Evolutionary conservation across 2,888 invertebrate species (phyloP).

Genomic region (Parelbella ahira): DNA sequence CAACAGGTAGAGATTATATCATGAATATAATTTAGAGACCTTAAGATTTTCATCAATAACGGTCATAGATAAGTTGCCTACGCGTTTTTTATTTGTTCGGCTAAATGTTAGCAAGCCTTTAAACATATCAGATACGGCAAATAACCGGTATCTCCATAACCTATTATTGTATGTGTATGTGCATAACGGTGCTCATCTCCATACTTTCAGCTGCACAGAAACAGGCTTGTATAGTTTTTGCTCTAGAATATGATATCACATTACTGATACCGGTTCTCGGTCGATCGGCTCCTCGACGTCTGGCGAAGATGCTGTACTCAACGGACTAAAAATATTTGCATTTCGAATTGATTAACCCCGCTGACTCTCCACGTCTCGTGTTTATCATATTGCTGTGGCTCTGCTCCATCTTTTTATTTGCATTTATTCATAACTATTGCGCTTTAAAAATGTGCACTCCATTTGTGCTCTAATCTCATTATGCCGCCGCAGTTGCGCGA

Average conservation of each 20-base stretch:
- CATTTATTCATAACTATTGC: conserved; percentile 9
- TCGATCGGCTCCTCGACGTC: conserved; percentile 68
- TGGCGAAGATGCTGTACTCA: conserved; percentile 57
- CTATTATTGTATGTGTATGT: conserved; percentile 17
- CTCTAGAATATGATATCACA: conserved; percentile 55
- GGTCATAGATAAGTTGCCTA: conserved; percentile 3
- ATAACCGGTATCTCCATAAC: conserved; percentile 16
- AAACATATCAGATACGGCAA: conserved; percentile 21
- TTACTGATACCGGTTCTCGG: conserved; percentile 60
- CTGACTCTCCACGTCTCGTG: conserved; percentile 37
- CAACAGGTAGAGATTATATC: too few relatives aligned
- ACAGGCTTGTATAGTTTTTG: conserved; percentile 41
- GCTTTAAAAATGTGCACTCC: conserved; percentile 1
- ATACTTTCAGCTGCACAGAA: conserved; percentile 29
- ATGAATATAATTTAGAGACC: too few relatives aligned
- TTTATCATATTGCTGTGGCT: conserved; percentile 28
- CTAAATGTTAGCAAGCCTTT: conserved; percentile 13
- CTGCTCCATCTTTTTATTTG: not conserved
- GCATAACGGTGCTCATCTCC: conserved; percentile 25
- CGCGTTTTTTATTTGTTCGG: not conserved
- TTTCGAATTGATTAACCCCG: conserved; percentile 56
- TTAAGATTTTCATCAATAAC: too few relatives aligned
- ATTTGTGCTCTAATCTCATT: conserved; percentile 10
- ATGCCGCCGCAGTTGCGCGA: not conserved
- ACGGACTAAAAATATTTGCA: conserved; percentile 58